Evolutionary conservation across 2,113 vertebrate species (phyloP).

Genomic region (Rissa tridactyla): DNA sequence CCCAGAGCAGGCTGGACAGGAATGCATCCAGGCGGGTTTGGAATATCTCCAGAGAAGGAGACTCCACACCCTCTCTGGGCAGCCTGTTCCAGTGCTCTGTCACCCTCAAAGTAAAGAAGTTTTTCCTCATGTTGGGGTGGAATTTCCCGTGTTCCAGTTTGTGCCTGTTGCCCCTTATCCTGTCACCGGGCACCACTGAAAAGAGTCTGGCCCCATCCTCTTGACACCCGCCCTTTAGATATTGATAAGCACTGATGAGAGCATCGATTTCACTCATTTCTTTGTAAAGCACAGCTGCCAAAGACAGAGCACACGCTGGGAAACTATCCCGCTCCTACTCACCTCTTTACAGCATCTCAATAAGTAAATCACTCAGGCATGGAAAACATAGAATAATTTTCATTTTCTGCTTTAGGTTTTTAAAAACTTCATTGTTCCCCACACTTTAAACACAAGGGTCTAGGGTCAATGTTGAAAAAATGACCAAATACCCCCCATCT

Average conservation of each 20-base stretch:
- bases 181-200: not conserved
- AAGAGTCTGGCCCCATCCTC: not conserved
- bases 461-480: not conserved
- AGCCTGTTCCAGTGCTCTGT: not conserved
- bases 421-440: not conserved
- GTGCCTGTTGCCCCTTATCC: not conserved
- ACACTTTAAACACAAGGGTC: not conserved
- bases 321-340: not conserved
- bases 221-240: not conserved
- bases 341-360: not conserved
- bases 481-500: fast-evolving
- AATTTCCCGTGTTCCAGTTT: not conserved
- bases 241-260: not conserved
- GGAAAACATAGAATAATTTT: not conserved
- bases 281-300: not conserved
- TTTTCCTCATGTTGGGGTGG: not conserved
- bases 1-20: not conserved
- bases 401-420: not conserved
- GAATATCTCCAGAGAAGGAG: not conserved
- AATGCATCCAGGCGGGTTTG: not conserved
- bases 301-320: not conserved
- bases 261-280: not conserved
- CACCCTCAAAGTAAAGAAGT: not conserved
- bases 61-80: not conserved
- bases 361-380: not conserved